Evolutionary conservation across 2,797 vertebrate genomes (phyloP).

Genomic region (Lagorchestes hirsutus): DNA sequence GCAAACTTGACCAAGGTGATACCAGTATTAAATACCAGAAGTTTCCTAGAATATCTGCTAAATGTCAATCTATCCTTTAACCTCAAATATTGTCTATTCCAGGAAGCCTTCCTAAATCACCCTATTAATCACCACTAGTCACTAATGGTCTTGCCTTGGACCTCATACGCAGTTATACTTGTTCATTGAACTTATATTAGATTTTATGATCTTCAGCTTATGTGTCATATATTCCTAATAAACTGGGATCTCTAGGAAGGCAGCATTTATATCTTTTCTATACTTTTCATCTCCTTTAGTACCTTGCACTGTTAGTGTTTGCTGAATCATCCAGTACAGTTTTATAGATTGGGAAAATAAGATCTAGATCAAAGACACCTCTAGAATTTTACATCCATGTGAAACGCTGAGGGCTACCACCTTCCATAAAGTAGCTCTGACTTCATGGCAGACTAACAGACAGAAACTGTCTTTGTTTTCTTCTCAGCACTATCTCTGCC

Average conservation of each 20-base stretch:
- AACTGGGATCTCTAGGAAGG: background rate
- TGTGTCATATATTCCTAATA: background rate
- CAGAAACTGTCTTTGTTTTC: background rate
- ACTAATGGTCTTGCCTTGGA: background rate
- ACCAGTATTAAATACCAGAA: background rate
- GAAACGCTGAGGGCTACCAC: background rate
- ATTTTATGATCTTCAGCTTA: background rate
- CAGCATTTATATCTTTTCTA: background rate
- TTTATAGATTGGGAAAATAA: background rate
- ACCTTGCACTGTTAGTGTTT: background rate
- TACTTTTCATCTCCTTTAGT: background rate
- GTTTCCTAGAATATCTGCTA: background rate
- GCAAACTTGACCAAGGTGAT: background rate
- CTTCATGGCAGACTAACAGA: background rate
- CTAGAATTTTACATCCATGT: background rate
- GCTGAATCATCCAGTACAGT: background rate
- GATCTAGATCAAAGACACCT: background rate
- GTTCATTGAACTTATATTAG: background rate
- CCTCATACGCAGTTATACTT: background rate
- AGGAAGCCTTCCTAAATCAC: background rate
- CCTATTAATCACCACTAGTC: background rate
- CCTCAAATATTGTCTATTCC: background rate
- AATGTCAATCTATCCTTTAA: background rate
- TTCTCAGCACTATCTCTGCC: background rate
- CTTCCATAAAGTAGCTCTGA: background rate